A percentile compares a stretch with the other conserved stretches of the same genome.
Evolutionary conservation across 2,888 invertebrate species (phyloP).

Genomic region (Sarcophaga variegata): DNA sequence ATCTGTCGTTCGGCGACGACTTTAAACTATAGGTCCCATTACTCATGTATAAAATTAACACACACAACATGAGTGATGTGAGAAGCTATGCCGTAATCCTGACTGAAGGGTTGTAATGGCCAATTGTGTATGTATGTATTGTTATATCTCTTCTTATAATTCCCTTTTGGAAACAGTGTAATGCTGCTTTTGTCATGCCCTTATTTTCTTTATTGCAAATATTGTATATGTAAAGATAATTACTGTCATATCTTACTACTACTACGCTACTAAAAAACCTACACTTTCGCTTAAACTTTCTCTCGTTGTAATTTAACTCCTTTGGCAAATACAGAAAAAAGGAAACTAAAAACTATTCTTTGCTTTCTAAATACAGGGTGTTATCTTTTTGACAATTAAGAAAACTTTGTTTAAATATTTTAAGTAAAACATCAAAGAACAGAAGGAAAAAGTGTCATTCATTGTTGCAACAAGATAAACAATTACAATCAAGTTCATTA

Average conservation of each 20-base stretch:
- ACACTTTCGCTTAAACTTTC: conserved; percentile 56
- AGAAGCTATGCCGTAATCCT: no score
- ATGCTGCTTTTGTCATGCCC: background rate
- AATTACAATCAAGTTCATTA: conserved; percentile 39
- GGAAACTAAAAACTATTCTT: background rate
- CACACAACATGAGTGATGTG: no score
- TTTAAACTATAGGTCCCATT: no score
- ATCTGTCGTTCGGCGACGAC: no score
- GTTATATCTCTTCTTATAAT: no score
- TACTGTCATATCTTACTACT: conserved; percentile 25
- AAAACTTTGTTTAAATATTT: conserved; percentile 50
- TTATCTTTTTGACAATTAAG: conserved; percentile 48
- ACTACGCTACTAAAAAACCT: background rate
- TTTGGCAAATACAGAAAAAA: background rate
- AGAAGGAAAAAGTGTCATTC: background rate
- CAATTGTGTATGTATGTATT: no score
- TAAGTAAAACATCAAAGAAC: background rate
- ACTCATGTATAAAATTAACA: no score
- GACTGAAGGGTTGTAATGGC: no score
- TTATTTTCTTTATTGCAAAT: background rate
- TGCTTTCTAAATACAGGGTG: conserved; percentile 21
- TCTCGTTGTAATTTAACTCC: conserved; percentile 11
- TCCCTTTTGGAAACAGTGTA: conserved; percentile 35
- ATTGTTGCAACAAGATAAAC: conserved; percentile 17
- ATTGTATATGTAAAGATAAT: conserved; percentile 23